Evolutionary conservation across 2,888 invertebrate genomes (phyloP).

Genomic region (Rhagonycha fulva): DNA sequence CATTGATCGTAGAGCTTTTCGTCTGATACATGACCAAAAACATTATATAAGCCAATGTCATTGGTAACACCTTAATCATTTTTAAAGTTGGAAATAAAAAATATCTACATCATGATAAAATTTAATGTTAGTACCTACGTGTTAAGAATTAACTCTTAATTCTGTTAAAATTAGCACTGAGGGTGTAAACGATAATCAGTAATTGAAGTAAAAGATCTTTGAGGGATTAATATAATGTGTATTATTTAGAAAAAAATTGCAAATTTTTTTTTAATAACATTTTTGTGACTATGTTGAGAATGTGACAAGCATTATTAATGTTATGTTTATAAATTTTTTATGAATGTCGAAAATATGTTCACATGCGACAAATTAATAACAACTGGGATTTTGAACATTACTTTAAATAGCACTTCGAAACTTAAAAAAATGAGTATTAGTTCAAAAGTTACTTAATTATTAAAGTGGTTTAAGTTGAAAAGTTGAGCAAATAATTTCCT

Average conservation of each 20-base stretch:
- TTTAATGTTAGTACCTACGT: neutral
- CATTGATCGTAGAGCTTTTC: slow-evolving; percentile 29
- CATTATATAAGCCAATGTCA: slow-evolving; percentile 18
- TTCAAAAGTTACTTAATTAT: neutral
- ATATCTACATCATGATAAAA: neutral
- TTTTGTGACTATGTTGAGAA: no score
- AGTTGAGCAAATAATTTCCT: neutral
- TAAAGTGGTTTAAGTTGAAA: neutral
- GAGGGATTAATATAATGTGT: neutral
- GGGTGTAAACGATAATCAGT: neutral
- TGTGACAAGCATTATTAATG: no score
- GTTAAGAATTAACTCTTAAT: neutral
- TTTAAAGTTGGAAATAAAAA: neutral
- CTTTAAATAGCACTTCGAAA: no score
- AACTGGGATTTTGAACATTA: no score
- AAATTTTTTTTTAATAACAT: neutral
- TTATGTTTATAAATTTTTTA: no score
- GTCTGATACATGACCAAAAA: slow-evolving; percentile 12
- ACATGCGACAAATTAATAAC: no score
- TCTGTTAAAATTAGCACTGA: neutral
- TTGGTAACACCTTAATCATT: slow-evolving; percentile 3
- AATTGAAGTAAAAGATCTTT: neutral
- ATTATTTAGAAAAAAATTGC: neutral
- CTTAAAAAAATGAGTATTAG: neutral
- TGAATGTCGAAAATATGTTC: no score